Conservation (phyloP, 2,113 vertebrate species). For the Megalops atlanticus region DNA sequence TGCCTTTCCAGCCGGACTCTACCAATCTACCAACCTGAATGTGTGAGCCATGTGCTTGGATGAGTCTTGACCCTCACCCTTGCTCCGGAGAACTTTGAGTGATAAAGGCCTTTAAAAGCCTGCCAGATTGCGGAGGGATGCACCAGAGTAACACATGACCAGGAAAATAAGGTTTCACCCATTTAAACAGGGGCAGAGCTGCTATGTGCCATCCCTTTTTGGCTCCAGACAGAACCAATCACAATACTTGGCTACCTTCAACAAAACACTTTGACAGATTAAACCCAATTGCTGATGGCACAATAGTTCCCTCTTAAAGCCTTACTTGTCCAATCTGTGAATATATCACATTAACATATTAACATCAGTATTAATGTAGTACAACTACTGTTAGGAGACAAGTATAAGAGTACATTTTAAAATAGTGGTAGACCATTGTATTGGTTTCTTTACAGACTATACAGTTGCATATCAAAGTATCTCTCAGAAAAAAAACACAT, state of each 20-base stretch:
- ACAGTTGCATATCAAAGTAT: neutral
- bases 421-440: neutral
- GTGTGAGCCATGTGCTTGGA: conserved; percentile 1
- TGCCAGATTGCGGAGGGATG: neutral
- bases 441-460: conserved; percentile 13
- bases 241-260: neutral
- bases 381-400: neutral
- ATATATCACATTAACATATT: neutral
- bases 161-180: neutral
- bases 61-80: neutral
- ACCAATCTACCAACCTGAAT: conserved; percentile 21
- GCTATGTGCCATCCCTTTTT: neutral
- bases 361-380: too few species aligned
- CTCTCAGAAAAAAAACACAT: neutral
- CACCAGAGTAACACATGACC: neutral
- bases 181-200: neutral
- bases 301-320: neutral
- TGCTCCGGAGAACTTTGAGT: conserved; percentile 6
- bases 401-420: neutral
- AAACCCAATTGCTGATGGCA: neutral
- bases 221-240: neutral
- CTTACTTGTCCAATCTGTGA: too few species aligned
- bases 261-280: neutral
- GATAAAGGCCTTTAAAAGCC: neutral
- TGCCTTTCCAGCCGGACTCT: neutral